phyloP scores from a whole-genome alignment of 2,113 vertebrate species.

The Mohoua ochrocephala region DNA sequence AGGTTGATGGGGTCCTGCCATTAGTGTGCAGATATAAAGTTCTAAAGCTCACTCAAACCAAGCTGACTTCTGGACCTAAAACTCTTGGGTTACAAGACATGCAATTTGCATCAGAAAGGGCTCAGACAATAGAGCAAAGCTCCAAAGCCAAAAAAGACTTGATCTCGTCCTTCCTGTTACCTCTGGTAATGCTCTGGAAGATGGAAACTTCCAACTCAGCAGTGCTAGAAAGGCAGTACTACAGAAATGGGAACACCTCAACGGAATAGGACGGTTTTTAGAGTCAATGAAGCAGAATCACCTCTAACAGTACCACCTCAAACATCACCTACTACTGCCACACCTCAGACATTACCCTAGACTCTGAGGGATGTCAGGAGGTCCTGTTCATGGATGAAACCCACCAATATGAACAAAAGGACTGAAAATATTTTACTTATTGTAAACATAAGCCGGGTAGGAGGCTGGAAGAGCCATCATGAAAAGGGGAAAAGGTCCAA shows the following conservation, averaged over 20 bases:
- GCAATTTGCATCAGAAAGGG: background rate
- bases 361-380: background rate
- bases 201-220: background rate
- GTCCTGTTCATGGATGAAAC: background rate
- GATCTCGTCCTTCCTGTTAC: background rate
- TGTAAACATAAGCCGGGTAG: background rate
- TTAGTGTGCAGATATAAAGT: background rate
- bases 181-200: background rate
- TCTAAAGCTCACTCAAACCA: background rate
- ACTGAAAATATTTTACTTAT: background rate
- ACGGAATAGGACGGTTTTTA: background rate
- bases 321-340: background rate
- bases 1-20: background rate
- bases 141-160: background rate
- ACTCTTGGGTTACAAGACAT: background rate
- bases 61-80: background rate
- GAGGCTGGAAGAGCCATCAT: background rate
- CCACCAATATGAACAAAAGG: background rate
- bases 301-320: background rate
- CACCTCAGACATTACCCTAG: background rate
- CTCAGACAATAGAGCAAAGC: background rate
- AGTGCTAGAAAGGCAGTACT: background rate
- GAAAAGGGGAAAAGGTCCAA: background rate
- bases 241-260: background rate
- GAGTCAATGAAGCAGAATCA: background rate